Percentiles rank a stretch among this genome's conserved stretches.
These are phyloP conservation scores for Thelaira solivaga DNA, from an alignment of 2,888 invertebrate genomes.

Conservation along the genomic window DNA sequence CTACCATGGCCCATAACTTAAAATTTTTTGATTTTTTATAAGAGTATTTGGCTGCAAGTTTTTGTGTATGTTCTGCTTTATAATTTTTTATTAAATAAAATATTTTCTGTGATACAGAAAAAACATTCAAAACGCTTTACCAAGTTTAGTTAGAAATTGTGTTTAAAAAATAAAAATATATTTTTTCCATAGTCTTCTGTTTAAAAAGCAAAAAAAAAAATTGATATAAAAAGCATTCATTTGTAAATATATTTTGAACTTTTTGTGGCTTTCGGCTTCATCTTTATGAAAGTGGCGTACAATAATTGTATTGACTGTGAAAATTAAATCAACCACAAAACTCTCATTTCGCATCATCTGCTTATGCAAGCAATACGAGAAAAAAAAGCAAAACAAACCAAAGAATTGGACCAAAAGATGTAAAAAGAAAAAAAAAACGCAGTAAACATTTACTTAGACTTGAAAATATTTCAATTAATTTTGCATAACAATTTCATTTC, in stretches of 20 bases:
- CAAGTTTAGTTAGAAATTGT: no score
- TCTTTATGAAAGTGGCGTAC: constrained; percentile 10
- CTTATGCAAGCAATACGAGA: not conserved
- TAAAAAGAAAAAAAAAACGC: constrained; percentile 24
- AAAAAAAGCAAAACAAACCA: constrained; percentile 25
- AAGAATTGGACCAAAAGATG: not conserved
- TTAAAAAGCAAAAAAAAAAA: not conserved
- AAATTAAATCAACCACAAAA: constrained; percentile 27
- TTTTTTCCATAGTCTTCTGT: not conserved
- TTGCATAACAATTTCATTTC: constrained; percentile 44
- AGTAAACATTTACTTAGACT: constrained; percentile 48
- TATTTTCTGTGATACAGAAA: no score
- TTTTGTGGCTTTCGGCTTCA: not conserved
- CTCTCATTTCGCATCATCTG: constrained; percentile 6
- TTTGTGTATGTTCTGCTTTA: no score
- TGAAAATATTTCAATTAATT: constrained; percentile 53
- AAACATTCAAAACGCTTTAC: no score
- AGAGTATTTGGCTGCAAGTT: no score
- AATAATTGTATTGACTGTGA: constrained; percentile 44
- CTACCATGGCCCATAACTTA: no score
- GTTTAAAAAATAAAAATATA: not conserved
- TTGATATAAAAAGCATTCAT: constrained; percentile 29
- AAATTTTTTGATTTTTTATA: no score
- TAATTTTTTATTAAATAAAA: no score
- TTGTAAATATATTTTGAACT: constrained; percentile 23